These are phyloP conservation scores for Petrocephalus schoutedeni DNA, from an alignment of 2,797 vertebrate species.

Conservation along the genomic window DNA sequence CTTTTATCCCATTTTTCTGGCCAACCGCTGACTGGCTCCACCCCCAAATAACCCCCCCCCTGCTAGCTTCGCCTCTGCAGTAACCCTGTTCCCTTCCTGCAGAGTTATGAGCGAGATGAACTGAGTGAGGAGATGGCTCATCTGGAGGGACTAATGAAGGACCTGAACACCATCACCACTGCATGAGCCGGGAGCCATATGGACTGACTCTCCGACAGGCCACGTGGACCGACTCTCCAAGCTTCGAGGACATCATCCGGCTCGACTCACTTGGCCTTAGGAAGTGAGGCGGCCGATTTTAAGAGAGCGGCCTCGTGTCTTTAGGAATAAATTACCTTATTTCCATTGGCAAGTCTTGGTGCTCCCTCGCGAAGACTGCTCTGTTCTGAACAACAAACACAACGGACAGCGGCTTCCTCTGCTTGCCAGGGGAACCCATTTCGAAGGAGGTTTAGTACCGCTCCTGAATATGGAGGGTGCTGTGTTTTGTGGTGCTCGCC, in stretches of 20 bases:
- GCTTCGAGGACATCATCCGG: constrained; percentile 41
- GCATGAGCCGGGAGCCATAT: constrained; percentile 63
- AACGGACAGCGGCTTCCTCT: constrained; percentile 4
- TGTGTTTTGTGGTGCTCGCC: constrained; percentile 74
- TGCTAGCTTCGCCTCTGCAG: constrained; percentile 24
- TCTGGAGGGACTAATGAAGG: constrained; percentile 98
- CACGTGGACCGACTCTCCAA: constrained; percentile 17
- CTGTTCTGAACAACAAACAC: constrained; percentile 42
- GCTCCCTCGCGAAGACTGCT: constrained; percentile 57
- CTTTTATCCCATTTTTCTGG: constrained; percentile 40
- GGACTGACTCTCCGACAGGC: neutral
- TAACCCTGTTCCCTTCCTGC: constrained; percentile 66
- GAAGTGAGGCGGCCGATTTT: constrained; percentile 60
- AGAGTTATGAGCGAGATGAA: constrained; percentile 94
- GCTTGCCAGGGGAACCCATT: constrained; percentile 33
- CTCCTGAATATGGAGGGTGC: constrained; percentile 56
- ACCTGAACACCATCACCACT: constrained; percentile 97
- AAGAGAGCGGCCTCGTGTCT: constrained; percentile 52
- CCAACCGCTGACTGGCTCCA: constrained; percentile 30
- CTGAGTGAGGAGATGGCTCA: constrained; percentile 99
- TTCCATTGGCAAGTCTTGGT: constrained; percentile 43
- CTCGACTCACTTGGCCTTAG: constrained; percentile 64
- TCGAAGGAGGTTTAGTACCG: constrained; percentile 48
- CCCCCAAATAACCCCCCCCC: constrained; percentile 34
- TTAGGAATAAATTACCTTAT: constrained; percentile 49